phyloP scores from a whole-genome alignment of 2,113 vertebrate genomes.

The Engystomops pustulosus region DNA sequence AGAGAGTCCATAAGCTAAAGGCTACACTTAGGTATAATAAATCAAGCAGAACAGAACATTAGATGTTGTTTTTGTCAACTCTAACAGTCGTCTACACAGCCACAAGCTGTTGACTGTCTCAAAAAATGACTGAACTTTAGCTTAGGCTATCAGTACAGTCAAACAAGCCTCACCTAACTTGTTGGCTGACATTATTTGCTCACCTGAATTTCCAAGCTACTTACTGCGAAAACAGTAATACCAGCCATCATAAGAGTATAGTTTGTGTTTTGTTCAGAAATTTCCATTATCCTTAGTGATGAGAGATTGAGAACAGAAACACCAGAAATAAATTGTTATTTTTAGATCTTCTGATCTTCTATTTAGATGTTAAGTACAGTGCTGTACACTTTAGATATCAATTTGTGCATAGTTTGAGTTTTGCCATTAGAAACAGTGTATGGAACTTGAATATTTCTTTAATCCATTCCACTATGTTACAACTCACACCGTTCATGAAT shows the following conservation, averaged over 20 bases:
- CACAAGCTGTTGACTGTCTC: conserved; percentile 48
- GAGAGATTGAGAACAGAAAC: conserved; percentile 19
- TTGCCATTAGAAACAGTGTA: too few relatives aligned
- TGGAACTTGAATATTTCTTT: too few relatives aligned
- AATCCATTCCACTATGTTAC: too few relatives aligned
- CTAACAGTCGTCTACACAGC: conserved; percentile 44
- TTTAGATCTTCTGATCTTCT: not conserved
- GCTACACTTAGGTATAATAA: conserved; percentile 50
- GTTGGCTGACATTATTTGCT: conserved; percentile 39
- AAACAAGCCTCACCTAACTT: conserved; percentile 9
- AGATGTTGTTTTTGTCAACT: conserved; percentile 52
- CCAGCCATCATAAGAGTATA: not conserved
- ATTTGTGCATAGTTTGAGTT: too few relatives aligned
- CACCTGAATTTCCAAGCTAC: not conserved
- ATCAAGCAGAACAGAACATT: conserved; percentile 53
- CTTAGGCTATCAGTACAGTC: conserved; percentile 30
- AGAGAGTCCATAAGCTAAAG: conserved; percentile 43
- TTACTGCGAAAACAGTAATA: not conserved
- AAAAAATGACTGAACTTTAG: conserved; percentile 33
- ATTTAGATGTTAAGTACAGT: too few relatives aligned
- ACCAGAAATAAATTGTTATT: not conserved
- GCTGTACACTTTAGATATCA: too few relatives aligned
- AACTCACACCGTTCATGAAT: too few relatives aligned
- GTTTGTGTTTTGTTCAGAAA: not conserved
- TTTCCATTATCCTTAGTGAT: not conserved